A percentile compares a stretch with the other conserved stretches of the same genome.
phyloP scores from a whole-genome alignment of 2,888 invertebrate genomes.

The Spicauda simplicius region DNA sequence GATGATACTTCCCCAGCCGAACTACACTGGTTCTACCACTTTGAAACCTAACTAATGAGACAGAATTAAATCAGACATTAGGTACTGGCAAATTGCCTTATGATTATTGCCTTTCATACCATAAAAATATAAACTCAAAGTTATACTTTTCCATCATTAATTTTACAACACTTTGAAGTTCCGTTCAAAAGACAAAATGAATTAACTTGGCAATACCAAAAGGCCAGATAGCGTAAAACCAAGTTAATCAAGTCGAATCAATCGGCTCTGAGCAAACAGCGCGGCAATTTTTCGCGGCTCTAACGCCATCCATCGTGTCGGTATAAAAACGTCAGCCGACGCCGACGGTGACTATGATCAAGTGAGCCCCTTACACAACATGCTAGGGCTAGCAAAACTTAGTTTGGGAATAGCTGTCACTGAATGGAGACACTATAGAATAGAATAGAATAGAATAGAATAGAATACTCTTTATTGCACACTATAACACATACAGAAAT shows the following conservation, averaged over 20 bases:
- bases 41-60: no score
- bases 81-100: no score
- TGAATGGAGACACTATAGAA: no score
- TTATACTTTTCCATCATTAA: not conserved
- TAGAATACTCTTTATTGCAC: no score
- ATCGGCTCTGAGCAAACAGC: constrained; percentile 51
- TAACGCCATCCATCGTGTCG: constrained; percentile 65
- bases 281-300: constrained; percentile 70
- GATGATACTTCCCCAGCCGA: no score
- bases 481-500: no score
- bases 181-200: not conserved
- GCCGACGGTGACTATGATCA: constrained; percentile 71
- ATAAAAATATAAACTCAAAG: no score
- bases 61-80: no score
- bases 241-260: constrained; percentile 52
- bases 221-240: constrained; percentile 14
- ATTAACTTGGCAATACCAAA: not conserved
- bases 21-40: no score
- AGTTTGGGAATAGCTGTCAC: not conserved
- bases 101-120: no score
- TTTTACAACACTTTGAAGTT: not conserved
- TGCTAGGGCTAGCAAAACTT: constrained; percentile 51
- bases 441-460: no score
- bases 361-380: constrained; percentile 52
- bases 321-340: constrained; percentile 70